phyloP scores from a whole-genome alignment of 2,113 vertebrate species.

The Vidua macroura region DNA sequence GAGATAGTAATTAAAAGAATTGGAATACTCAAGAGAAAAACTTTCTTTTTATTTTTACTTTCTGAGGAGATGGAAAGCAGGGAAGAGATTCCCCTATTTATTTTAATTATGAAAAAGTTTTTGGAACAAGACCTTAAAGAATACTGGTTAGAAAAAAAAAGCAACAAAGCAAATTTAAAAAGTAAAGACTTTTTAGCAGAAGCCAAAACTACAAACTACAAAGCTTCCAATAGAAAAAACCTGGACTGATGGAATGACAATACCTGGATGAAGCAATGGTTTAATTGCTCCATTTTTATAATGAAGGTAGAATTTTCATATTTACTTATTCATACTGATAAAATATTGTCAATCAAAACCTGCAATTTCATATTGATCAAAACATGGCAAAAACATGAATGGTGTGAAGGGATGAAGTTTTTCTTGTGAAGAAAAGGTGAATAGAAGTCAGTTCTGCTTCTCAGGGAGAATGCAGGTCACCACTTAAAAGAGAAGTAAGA shows the following conservation, averaged over 20 bases:
- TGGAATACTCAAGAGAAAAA: neutral
- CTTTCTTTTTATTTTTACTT: neutral
- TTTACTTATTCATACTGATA: neutral
- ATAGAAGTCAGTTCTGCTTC: neutral
- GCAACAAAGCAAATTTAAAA: neutral
- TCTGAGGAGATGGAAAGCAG: neutral
- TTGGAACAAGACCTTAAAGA: neutral
- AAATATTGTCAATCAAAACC: neutral
- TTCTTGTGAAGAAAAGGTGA: neutral
- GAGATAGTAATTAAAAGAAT: conserved; percentile 27
- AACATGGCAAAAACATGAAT: neutral
- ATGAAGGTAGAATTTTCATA: neutral
- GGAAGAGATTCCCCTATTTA: neutral
- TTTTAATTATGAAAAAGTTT: conserved; percentile 31
- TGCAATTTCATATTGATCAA: neutral
- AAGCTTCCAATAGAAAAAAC: neutral
- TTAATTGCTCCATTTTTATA: neutral
- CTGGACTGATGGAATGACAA: neutral
- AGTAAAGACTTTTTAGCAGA: neutral
- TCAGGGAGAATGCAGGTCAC: neutral
- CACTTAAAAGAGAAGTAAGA: neutral
- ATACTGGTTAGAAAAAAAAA: neutral
- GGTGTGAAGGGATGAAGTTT: neutral
- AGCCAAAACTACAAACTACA: neutral
- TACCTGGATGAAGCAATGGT: neutral